phyloP scores from a whole-genome alignment of 2,888 invertebrate species.

The Pheosia tremula region DNA sequence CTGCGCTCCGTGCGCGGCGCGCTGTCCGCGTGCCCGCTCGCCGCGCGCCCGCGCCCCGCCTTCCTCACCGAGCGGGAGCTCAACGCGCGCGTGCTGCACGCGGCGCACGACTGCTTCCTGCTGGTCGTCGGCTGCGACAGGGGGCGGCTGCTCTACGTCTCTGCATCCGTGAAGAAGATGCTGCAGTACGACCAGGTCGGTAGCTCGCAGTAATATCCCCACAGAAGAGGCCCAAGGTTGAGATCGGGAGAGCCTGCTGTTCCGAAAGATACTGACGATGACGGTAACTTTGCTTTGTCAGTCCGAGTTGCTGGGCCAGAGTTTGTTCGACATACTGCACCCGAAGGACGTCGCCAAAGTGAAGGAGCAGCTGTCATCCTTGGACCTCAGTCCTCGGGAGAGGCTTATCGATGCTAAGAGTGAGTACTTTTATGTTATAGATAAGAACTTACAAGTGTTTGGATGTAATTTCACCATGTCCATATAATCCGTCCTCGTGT shows the following conservation, averaged over 20 bases:
- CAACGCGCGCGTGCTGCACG: constrained; percentile 93
- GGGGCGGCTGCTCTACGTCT: constrained; percentile 95
- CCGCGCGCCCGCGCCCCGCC: constrained; percentile 90
- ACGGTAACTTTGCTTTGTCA: constrained; percentile 50
- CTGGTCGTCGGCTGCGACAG: constrained; percentile 97
- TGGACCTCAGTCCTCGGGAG: constrained; percentile 94
- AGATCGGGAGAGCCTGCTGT: not conserved
- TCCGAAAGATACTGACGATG: not conserved
- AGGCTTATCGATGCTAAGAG: constrained; percentile 96
- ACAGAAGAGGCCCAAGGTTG: not conserved
- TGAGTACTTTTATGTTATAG: constrained; percentile 67
- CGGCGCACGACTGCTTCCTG: constrained; percentile 93
- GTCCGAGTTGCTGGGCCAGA: constrained; percentile 95
- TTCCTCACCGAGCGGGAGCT: constrained; percentile 94
- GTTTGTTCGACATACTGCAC: constrained; percentile 96
- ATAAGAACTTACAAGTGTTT: too few relatives aligned
- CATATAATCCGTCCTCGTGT: too few relatives aligned
- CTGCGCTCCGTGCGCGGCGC: constrained; percentile 87
- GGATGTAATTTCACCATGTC: too few relatives aligned
- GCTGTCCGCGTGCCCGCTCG: constrained; percentile 86
- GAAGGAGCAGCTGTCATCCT: constrained; percentile 96
- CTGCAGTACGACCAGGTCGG: constrained; percentile 92
- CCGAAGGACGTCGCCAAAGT: constrained; percentile 97
- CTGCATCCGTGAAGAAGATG: constrained; percentile 92
- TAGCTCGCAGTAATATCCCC: constrained; percentile 6